These are phyloP conservation scores for Cassiopea andromeda DNA, from an alignment of 30 jellyfish, hydroid and myxozoan species.

Conservation along the genomic window DNA sequence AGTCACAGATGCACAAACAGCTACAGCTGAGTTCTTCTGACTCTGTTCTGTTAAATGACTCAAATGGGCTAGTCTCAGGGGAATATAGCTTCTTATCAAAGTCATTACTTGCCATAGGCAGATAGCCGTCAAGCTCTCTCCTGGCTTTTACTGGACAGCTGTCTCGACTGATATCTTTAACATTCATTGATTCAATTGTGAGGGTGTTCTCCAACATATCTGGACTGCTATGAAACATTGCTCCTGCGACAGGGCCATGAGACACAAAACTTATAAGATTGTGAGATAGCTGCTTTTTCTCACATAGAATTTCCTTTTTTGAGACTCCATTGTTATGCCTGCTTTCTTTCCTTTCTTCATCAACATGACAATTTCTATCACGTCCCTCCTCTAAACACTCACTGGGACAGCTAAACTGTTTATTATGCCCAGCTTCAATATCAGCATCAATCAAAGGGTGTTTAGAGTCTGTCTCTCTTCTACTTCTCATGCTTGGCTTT, in stretches of 20 bases:
- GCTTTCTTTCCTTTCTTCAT: not conserved
- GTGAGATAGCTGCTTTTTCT: too few species aligned
- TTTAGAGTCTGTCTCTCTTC: not conserved
- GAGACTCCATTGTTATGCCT: not conserved
- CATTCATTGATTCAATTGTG: too few species aligned
- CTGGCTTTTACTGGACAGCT: too few species aligned
- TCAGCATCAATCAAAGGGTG: not conserved
- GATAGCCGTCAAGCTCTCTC: too few species aligned
- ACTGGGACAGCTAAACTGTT: not conserved
- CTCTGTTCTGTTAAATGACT: not conserved
- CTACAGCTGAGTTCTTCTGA: constrained; percentile 2
- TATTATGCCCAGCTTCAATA: not conserved
- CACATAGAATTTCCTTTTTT: not conserved
- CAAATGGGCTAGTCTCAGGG: not conserved
- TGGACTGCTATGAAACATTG: too few species aligned
- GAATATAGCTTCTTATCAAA: too few species aligned
- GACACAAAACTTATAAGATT: too few species aligned
- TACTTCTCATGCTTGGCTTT: not conserved
- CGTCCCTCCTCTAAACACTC: not conserved
- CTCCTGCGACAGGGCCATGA: too few species aligned
- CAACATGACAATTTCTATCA: not conserved
- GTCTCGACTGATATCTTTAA: too few species aligned
- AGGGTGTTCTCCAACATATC: too few species aligned
- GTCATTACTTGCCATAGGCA: too few species aligned
- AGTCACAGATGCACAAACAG: constrained; percentile 11